Evolutionary conservation across 2,888 invertebrate species (phyloP).

Genomic region (Poecilobothrus nobilitatus): DNA sequence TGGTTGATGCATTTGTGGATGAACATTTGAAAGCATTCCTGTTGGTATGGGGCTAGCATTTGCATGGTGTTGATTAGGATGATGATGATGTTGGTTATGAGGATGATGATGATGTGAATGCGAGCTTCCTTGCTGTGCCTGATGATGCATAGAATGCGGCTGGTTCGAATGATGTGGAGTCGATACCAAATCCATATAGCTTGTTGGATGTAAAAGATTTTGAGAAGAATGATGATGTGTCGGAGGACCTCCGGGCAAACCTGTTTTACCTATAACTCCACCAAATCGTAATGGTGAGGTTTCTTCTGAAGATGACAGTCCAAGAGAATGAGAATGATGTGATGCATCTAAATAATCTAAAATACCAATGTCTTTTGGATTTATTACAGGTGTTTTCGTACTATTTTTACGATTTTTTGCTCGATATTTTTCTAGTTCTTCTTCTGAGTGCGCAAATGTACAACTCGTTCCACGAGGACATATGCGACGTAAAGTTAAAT

Average conservation of each 20-base stretch:
- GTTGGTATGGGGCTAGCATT: conserved; percentile 21
- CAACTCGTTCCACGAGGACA: conserved; percentile 83
- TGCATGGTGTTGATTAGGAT: conserved; percentile 16
- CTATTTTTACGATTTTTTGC: conserved; percentile 55
- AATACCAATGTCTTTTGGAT: conserved; percentile 27
- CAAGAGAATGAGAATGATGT: conserved; percentile 24
- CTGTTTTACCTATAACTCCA: conserved; percentile 11
- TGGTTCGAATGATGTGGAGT: conserved; percentile 20
- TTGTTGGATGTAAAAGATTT: conserved; percentile 19
- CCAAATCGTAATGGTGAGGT: conserved; percentile 36
- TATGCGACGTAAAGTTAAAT: conserved; percentile 65
- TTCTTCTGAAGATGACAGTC: conserved; percentile 30
- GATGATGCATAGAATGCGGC: conserved; percentile 21
- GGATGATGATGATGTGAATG: conserved; percentile 7
- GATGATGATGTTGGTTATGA: conserved; percentile 2
- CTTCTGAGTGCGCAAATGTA: conserved; percentile 86
- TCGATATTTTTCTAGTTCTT: conserved; percentile 75
- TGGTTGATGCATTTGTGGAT: not conserved
- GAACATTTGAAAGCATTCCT: conserved; percentile 9
- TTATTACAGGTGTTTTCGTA: conserved; percentile 31
- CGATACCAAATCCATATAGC: conserved; percentile 25
- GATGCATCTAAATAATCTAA: conserved; percentile 26
- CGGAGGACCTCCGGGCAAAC: conserved; percentile 18
- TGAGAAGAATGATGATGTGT: conserved; percentile 21
- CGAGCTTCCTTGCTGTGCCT: not conserved